Evolutionary conservation across 2,888 invertebrate genomes (phyloP), one percentile per base, ranked within the genome.

Genomic region (Brachyptera risi): DNA sequence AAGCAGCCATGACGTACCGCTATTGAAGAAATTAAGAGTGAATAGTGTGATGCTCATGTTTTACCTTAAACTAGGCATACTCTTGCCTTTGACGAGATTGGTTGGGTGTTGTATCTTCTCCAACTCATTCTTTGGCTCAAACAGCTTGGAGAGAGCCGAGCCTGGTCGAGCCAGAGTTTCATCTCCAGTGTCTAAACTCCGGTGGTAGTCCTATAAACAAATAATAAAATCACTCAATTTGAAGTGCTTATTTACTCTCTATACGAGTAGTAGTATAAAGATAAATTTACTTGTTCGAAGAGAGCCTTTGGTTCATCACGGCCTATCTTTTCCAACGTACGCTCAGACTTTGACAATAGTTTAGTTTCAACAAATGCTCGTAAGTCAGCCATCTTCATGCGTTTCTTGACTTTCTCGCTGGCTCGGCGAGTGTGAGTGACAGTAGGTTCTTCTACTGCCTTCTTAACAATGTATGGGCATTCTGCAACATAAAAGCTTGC

Each of bases 11-110:
- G n/a, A n/a, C n/a, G n/a, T n/a, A n/a, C n/a, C n/a, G n/a, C n/a
- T n/a, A n/a, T n/a, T n/a, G n/a, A n/a, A n/a, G n/a, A n/a, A n/a
- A n/a, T n/a, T n/a, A n/a, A n/a, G n/a, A n/a, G n/a, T n/a, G n/a
- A n/a, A n/a, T n/a, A n/a, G n/a, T n/a, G n/a, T n/a, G n/a, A n/a
- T n/a, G n/a, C n/a, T n/a, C n/a, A n/a, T n/a, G 7, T 11, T 31
- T 31, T 78, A 94, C 94, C 93, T 93, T 64, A 96, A 79, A 72
- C 94, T 94, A 2, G 96, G 96, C 94, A 96, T 94, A 80, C 95
- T 96, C 78, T 95, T 95, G 64, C 96, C 95, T 80, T 96, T 92
- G 64, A 92, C 88, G 56, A 95, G 80, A 75, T 90, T 92, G 58
- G 83, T 82, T 15, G 82, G 78, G 64, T 74, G 74, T 38, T 76